Evolutionary conservation across 2,113 vertebrate genomes (phyloP).

Genomic region (Benthochromis sp.): DNA sequence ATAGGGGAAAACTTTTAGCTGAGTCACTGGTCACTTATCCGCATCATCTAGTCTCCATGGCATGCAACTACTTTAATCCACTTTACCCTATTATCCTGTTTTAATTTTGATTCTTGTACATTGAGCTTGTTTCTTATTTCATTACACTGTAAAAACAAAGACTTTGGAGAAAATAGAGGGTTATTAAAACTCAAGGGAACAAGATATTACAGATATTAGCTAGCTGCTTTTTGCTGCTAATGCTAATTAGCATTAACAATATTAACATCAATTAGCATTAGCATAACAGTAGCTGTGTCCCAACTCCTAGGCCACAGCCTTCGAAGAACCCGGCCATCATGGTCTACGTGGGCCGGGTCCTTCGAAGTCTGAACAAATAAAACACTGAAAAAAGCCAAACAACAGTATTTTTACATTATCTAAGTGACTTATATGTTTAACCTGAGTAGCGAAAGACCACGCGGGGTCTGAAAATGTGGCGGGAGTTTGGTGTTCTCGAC

Average conservation of each 20-base stretch:
- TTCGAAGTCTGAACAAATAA: not conserved
- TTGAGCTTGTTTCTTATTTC: not conserved
- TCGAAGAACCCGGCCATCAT: not conserved
- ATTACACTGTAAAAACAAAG: not conserved
- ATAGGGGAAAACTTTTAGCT: not conserved
- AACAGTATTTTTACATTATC: not conserved
- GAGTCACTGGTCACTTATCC: not conserved
- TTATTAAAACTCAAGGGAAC: not conserved
- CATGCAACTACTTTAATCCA: not conserved
- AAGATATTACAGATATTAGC: not conserved
- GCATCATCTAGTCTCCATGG: not conserved
- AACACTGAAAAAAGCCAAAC: not conserved
- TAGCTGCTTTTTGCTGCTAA: not conserved
- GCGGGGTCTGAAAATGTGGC: not conserved
- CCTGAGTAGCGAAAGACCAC: not conserved
- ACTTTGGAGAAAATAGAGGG: not conserved
- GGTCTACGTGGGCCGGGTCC: not conserved
- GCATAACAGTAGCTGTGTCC: not conserved
- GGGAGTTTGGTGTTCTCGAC: not conserved
- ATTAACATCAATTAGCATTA: not conserved
- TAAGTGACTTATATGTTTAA: not conserved
- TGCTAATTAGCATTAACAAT: not conserved
- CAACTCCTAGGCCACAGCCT: not conserved
- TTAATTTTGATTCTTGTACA: not conserved
- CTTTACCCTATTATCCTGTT: not conserved